phyloP scores from a whole-genome alignment of 2,797 vertebrate genomes.

The Manis javanica region DNA sequence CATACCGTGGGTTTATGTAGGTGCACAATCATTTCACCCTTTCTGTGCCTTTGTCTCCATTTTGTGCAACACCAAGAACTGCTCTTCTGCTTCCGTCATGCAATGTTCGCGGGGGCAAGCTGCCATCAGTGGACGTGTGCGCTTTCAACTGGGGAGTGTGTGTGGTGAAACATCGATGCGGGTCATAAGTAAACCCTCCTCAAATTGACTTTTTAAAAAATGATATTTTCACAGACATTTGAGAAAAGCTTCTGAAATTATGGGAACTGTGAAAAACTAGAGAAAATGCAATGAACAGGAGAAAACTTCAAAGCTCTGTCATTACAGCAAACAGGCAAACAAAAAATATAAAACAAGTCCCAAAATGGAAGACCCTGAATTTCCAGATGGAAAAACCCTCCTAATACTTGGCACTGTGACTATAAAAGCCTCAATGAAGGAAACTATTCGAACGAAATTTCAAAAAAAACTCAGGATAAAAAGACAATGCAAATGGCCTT shows the following conservation, averaged over 20 bases:
- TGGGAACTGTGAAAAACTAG: neutral
- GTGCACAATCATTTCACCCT: neutral
- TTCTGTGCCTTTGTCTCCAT: neutral
- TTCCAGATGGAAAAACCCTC: neutral
- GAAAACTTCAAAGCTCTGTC: neutral
- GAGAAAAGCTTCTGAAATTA: neutral
- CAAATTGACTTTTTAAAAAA: neutral
- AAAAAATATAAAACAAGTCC: neutral
- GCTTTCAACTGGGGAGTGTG: neutral
- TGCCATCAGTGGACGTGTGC: neutral
- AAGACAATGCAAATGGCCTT: neutral
- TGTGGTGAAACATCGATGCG: too few species aligned
- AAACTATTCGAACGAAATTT: neutral
- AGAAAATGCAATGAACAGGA: neutral
- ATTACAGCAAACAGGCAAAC: too few species aligned
- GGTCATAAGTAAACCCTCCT: neutral
- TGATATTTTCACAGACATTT: neutral
- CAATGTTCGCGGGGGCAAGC: neutral
- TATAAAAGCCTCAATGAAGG: neutral
- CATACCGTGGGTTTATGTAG: neutral
- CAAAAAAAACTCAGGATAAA: neutral
- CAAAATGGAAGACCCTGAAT: neutral
- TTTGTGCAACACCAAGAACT: neutral
- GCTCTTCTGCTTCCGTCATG: neutral
- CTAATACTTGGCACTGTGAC: too few species aligned